Percentiles rank a stretch among this genome's conserved stretches.
These are phyloP conservation scores for Petaurus breviceps DNA, from an alignment of 2,113 vertebrate genomes.

Conservation along the genomic window DNA sequence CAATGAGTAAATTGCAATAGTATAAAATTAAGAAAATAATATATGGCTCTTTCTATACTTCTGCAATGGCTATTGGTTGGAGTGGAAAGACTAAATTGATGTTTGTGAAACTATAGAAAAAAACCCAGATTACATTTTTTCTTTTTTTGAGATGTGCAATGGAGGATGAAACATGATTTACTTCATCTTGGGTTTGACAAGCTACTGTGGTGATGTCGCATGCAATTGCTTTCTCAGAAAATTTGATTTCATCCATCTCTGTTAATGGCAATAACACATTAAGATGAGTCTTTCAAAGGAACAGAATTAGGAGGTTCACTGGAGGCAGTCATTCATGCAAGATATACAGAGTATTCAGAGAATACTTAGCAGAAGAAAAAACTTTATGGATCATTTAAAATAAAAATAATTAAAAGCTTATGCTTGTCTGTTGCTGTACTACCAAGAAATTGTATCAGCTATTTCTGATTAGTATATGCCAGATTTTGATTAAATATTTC, in stretches of 20 bases:
- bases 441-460: not conserved
- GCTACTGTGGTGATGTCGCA: constrained; percentile 19
- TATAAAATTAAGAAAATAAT: not conserved
- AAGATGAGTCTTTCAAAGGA: constrained; percentile 2
- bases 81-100: constrained; percentile 5
- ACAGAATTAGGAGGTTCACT: not conserved
- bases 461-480: not conserved
- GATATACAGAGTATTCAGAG: not conserved
- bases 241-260: constrained; percentile 47
- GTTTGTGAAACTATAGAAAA: not conserved
- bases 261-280: constrained; percentile 41
- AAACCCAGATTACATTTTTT: not conserved
- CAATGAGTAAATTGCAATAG: not conserved
- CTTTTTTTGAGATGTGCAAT: constrained; percentile 47
- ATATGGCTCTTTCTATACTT: not conserved
- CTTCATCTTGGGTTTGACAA: constrained; percentile 51
- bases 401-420: not conserved
- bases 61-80: not conserved
- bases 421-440: not conserved
- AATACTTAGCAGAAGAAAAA: not conserved
- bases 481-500: constrained; percentile 6
- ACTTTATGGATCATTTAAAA: not conserved
- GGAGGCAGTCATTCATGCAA: not conserved
- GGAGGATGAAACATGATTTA: constrained; percentile 28
- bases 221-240: constrained; percentile 42